Evolutionary conservation across 2,797 vertebrate genomes (phyloP).

Genomic region (Columba guinea): DNA sequence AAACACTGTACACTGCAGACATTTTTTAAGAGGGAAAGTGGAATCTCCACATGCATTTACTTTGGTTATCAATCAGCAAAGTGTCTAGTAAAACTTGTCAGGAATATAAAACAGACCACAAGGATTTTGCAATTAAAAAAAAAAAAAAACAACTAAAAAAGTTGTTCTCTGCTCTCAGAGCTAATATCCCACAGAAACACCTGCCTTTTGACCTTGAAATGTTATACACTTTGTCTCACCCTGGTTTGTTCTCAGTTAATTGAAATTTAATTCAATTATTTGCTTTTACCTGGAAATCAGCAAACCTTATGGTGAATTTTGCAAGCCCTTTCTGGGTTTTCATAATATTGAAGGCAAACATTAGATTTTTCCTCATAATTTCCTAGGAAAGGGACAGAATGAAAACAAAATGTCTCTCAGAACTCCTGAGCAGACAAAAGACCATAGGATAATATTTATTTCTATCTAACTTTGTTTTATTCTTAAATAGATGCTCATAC

Average conservation of each 20-base stretch:
- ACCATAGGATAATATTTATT: not conserved
- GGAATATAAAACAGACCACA: constrained; percentile 10
- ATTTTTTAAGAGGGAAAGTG: not conserved
- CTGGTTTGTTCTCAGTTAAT: not conserved
- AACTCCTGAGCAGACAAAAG: not conserved
- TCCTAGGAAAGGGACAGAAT: not conserved
- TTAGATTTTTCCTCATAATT: not conserved
- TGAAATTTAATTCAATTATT: constrained; percentile 12
- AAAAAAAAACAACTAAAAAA: not conserved
- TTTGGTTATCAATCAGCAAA: constrained; percentile 11
- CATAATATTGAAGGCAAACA: not conserved
- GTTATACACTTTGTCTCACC: not conserved
- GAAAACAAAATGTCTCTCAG: not conserved
- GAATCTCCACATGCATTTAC: not conserved
- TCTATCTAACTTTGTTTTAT: not conserved
- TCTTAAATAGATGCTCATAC: not conserved
- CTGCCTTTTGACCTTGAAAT: constrained; percentile 36
- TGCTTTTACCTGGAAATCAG: not conserved
- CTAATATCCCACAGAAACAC: not conserved
- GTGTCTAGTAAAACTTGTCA: constrained; percentile 44
- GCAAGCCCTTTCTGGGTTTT: not conserved
- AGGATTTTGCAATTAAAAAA: not conserved
- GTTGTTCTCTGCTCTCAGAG: not conserved
- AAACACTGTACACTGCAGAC: constrained; percentile 22
- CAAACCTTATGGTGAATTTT: not conserved